Base-by-base conservation (phyloP, 2,113 vertebrate species). In the Pachyramphus minor region DNA sequence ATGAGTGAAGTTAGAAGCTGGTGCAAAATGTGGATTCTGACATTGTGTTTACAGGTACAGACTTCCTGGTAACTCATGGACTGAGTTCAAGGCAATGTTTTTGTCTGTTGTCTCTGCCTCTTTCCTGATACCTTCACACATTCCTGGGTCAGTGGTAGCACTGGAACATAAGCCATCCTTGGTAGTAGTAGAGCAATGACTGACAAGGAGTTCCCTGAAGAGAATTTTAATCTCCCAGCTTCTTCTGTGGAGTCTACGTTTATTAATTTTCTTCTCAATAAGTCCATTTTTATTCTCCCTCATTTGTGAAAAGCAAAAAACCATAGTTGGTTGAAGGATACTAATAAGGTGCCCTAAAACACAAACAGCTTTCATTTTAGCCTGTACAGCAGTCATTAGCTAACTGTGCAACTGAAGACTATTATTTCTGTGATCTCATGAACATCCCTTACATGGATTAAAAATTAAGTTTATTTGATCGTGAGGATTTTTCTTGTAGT, bases 171-270 rank as follows among this genome's bases (percentile, higher is more conserved):
- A 45, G 3, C 8, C 24, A 59, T 13, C 56, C 12, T 31, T 3
- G 0, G 23, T 8, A 42, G 24, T 2, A 76, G 14, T 30, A 19
- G 6, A 56, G 30, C 39, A 11, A 52, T 63, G n/a, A 27, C 3
- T 7, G 33, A 15, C 41, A 73, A 50, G 16, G 11, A 50, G 9
- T 35, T 71, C 12, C 21, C 12, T 30, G 21, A 45, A 84, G 5
- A 80, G 21, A 19, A 52, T 83, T 82, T 78, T 68, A 17, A 44
- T 81, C 22, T 71, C 37, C 21, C 23, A 42, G 3, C 7, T 87
- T 71, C 14, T 59, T 79, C 50, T 62, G 21, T 49, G 31, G 11
- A 28, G 24, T 17, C n/a, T 14, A 1, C n/a, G 35, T 52, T 60
- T 37, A 33, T 44, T 62, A 56, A 37, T 79, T 90, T 76, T 88